Evolutionary conservation across 1,140 invertebrate species (phyloP), one percentile per base, ranked within the genome.

Genomic region (Drosophila hydei): DNA sequence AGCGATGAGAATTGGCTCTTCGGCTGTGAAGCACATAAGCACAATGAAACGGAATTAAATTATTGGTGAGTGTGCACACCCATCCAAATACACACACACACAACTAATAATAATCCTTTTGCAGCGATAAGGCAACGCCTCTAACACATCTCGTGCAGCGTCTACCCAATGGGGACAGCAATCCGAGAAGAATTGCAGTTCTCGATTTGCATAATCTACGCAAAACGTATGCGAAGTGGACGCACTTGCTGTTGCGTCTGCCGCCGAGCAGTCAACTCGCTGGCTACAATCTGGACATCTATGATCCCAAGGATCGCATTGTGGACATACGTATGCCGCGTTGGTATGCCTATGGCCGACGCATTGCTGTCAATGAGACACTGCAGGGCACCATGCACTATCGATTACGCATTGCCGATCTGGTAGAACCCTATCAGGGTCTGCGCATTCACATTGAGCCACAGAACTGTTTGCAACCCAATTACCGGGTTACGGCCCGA

Each of bases 201-300:
- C 88, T 96, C 3, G 92, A 95, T 90, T 77, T 96, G 23, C 92
- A 94, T 30, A 92, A 94, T 43, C 72, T 97, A 9, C 93, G 92
- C 19, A 91, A 92, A 14, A 88, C 88, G 38, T 91, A 94, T 72
- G 90, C 93, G 2, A 90, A 92, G 19, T 94, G 94, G 92, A 95
- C 95, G 4, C 96, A 97, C 81, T 91, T 97, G 23, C 87, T 97
- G 38, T 92, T 97, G 1, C 94, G 93, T 79, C 92, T 96, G 21
- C 92, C 94, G 33, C 93, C 94, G 4, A 93, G 93, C 0, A 91
- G 89, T 42, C 93, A 94, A 79, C 91, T 95, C 94, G 92, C 94
- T 21, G 91, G 92, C 50, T 90, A 96, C 42, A 93, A 94, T 84
- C 91, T 95, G 2, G 96, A 96, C 79, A 92, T 94, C 19, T 94